Evolutionary conservation across 1,140 invertebrate genomes (phyloP).

Genomic region (Cotesia vestalis): DNA sequence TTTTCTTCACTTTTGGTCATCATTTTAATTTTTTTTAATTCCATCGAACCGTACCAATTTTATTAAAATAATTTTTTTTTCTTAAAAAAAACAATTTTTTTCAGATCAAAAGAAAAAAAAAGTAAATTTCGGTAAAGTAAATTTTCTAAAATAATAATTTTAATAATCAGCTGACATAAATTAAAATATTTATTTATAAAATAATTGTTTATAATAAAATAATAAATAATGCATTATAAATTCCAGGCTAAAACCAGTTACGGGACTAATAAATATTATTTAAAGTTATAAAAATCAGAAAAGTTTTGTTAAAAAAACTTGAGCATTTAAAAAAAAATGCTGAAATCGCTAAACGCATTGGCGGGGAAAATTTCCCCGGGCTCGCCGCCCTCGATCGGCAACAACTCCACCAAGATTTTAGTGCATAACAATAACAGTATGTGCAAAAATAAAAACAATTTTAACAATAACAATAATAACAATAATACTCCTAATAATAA

Average conservation of each 20-base stretch:
- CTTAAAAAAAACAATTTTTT: no score
- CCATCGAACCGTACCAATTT: no score
- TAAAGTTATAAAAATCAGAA: no score
- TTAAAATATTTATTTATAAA: background rate
- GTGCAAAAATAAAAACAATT: slow-evolving; percentile 48
- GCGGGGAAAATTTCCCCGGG: slow-evolving; percentile 83
- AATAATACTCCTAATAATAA: slow-evolving; percentile 57
- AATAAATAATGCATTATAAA: background rate
- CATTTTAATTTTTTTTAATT: no score
- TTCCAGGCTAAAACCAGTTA: no score
- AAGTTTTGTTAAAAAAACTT: background rate
- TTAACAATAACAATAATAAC: slow-evolving; percentile 15
- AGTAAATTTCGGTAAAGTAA: no score
- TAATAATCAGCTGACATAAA: no score
- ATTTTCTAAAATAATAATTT: no score
- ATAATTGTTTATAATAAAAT: background rate
- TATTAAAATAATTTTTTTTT: no score
- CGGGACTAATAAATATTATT: background rate
- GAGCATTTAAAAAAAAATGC: slow-evolving; percentile 65
- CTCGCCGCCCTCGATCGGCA: slow-evolving; percentile 62
- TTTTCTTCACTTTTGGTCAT: no score
- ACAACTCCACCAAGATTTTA: slow-evolving; percentile 64
- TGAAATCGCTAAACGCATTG: slow-evolving; percentile 80
- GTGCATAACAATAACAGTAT: slow-evolving; percentile 68
- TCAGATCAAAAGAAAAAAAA: no score